Percentiles rank a stretch among this genome's conserved stretches.
These are phyloP conservation scores for Malachius bipustulatus DNA, from an alignment of 2,888 invertebrate species.

Conservation along the genomic window DNA sequence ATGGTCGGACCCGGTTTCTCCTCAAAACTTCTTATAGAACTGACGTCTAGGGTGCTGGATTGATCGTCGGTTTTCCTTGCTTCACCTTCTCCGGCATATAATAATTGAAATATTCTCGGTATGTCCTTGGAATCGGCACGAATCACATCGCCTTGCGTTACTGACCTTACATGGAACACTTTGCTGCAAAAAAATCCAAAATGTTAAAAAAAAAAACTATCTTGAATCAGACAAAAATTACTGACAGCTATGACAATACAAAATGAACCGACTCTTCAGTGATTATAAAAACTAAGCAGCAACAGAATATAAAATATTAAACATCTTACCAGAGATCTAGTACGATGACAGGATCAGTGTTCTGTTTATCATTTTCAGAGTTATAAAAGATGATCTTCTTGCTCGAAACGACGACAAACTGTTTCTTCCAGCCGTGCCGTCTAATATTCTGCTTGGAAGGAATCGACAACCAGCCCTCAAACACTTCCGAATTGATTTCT, in stretches of 20 bases:
- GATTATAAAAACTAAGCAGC: constrained; percentile 5
- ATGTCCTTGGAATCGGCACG: constrained; percentile 98
- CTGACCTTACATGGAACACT: constrained; percentile 96
- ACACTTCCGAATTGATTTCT: constrained; percentile 56
- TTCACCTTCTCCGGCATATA: constrained; percentile 96
- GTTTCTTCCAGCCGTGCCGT: constrained; percentile 92
- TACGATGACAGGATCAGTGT: constrained; percentile 88
- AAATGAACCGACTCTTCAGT: not conserved
- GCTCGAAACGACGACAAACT: constrained; percentile 93
- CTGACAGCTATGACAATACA: not conserved
- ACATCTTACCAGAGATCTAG: constrained; percentile 78
- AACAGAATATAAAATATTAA: too few species aligned
- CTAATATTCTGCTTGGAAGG: constrained; percentile 93
- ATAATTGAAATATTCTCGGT: constrained; percentile 92
- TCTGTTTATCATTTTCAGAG: constrained; percentile 85
- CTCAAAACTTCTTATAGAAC: constrained; percentile 36
- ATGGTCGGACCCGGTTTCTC: constrained; percentile 53
- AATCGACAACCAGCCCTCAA: constrained; percentile 93
- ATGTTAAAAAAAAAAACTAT: too few species aligned
- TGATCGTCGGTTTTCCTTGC: constrained; percentile 65
- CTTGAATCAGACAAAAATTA: too few species aligned
- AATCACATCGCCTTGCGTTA: constrained; percentile 98
- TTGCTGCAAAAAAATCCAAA: constrained; percentile 63
- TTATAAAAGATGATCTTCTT: constrained; percentile 96
- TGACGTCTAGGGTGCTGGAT: constrained; percentile 43